Conservation (phyloP, 2,113 vertebrate genomes). For the Nerophis ophidion region DNA sequence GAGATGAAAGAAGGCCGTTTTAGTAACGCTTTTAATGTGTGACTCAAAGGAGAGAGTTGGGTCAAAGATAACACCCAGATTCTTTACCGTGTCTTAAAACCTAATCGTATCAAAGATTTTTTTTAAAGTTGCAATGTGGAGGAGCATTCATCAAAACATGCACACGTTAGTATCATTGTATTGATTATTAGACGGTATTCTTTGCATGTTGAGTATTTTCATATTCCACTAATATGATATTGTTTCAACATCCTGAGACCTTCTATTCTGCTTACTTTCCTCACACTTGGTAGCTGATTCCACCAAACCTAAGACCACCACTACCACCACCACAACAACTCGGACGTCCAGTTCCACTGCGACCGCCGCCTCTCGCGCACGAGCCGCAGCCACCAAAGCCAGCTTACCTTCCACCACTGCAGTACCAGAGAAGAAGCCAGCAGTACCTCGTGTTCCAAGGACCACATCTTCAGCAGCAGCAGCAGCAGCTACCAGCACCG, state of each 20-base stretch:
- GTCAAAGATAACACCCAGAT: no score
- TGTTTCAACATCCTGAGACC: background rate
- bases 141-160: background rate
- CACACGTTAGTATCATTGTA: background rate
- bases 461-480: constrained; percentile 38
- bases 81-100: no score
- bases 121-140: no score
- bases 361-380: constrained; percentile 57
- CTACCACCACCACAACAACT: constrained; percentile 40
- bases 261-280: background rate
- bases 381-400: constrained; percentile 48
- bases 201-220: no score
- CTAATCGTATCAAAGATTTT: no score
- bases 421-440: constrained; percentile 69
- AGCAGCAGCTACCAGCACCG: constrained; percentile 26
- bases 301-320: constrained; percentile 71
- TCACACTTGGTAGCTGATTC: constrained; percentile 40
- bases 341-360: constrained; percentile 53
- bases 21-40: no score
- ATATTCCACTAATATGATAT: no score
- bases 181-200: background rate
- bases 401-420: constrained; percentile 51
- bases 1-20: no score
- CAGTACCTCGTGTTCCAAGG: constrained; percentile 45
- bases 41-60: no score